phyloP scores from a whole-genome alignment of 2,113 vertebrate genomes.

The Dunckerocampus dactyliophorus region DNA sequence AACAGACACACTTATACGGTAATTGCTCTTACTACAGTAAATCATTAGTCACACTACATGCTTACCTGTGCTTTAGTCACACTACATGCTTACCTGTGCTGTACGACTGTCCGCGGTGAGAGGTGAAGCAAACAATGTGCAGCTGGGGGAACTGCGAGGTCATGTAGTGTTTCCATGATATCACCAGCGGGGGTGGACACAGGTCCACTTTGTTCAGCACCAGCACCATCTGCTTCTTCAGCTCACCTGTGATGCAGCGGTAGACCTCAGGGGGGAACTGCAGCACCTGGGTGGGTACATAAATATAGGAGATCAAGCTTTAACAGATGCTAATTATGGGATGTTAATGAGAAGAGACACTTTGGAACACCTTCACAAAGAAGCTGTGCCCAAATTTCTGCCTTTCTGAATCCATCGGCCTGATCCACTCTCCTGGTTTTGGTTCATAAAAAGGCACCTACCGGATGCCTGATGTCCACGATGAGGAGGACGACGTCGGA shows the following conservation, averaged over 20 bases:
- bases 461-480: constrained; percentile 87
- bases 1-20: not conserved
- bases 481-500: constrained; percentile 87
- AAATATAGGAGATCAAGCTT: too few species aligned
- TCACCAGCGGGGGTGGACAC: constrained; percentile 78
- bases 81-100: constrained; percentile 49
- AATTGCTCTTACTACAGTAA: constrained; percentile 5
- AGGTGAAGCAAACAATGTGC: constrained; percentile 83
- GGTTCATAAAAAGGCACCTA: constrained; percentile 55
- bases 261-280: constrained; percentile 86
- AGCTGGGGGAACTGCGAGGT: constrained; percentile 79
- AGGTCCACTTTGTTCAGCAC: constrained; percentile 89
- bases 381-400: not conserved
- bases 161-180: constrained; percentile 90
- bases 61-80: constrained; percentile 51
- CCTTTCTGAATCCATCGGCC: too few species aligned
- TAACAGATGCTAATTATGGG: too few species aligned
- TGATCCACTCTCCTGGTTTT: not conserved
- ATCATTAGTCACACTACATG: not conserved
- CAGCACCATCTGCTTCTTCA: constrained; percentile 80
- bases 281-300: constrained; percentile 71
- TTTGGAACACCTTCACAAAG: not conserved
- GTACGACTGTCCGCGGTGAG: constrained; percentile 78
- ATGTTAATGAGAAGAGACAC: too few species aligned
- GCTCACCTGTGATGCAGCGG: constrained; percentile 78